Conservation (phyloP, 1,140 invertebrate species). For the Meloidogyne floridensis region DNA sequence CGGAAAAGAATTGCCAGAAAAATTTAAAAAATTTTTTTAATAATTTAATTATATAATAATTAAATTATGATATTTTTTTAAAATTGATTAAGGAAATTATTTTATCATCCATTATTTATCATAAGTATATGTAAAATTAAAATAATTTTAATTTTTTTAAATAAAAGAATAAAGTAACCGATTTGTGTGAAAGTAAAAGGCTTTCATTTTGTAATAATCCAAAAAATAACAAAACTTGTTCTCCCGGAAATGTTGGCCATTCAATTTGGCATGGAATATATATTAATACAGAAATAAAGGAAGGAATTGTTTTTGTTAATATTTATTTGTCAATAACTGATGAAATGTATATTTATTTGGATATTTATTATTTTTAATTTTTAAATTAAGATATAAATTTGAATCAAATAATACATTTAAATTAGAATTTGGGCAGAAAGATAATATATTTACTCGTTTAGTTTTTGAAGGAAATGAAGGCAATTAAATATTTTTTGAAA, state of each 20-base stretch:
- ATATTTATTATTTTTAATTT: neutral
- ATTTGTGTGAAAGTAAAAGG: neutral
- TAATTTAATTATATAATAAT: too few species aligned
- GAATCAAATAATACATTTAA: neutral
- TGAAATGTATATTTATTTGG: neutral
- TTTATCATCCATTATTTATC: too few species aligned
- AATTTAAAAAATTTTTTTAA: neutral
- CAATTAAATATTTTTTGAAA: neutral
- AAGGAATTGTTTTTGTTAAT: neutral
- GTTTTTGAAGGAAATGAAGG: neutral
- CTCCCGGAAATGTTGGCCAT: neutral
- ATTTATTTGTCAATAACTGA: neutral
- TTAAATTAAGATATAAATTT: neutral
- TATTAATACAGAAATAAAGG: neutral
- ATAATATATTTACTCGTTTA: slow-evolving; percentile 3
- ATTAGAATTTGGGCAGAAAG: neutral
- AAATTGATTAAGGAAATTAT: too few species aligned
- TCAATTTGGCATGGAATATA: neutral
- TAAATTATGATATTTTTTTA: too few species aligned
- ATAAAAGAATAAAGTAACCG: neutral
- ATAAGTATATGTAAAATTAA: too few species aligned
- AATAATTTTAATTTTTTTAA: neutral
- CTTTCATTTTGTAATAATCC: neutral
- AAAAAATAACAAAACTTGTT: neutral
- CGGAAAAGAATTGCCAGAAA: neutral